Base-by-base conservation (phyloP, 1,140 invertebrate genomes). In the Melipona quadrifasciata region DNA sequence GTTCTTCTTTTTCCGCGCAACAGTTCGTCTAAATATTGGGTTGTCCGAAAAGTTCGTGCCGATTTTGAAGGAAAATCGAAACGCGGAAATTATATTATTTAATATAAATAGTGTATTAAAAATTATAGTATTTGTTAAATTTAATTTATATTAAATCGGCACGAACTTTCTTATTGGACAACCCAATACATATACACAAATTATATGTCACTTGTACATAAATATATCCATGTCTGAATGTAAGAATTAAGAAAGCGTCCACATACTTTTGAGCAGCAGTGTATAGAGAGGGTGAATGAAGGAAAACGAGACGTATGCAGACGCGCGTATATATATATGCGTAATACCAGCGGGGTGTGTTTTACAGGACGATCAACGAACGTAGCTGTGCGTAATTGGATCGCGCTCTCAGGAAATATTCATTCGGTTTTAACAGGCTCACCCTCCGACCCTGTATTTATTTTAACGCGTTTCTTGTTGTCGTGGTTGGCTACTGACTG, bases 351-450 rank as follows among this genome's bases (percentile, higher is more conserved):
- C 34, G 64, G 82, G 78, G 68, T 88, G 86, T 78, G 82, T 78
- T 87, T 85, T 85, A 68, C 67, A 61, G 72, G 47, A 75, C 51
- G 61, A 80, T 87, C 79, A 58, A 65, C 57, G 47, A 47, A 72
- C 77, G 78, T 87, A 31, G 64, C 67, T 67, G 53, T n/a, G 64
- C 83, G 78, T 88, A 88, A 88, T 88, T 88, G 86, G 87, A 88
- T 88, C 82, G 82, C 86, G 82, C 68, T 82, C 80, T 53, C n/a
- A 31, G 76, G 82, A 87, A 88, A 88, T 85, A 78, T 85, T 85
- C 77, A 74, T 75, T 88, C 72, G 86, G 65, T 73, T 76, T 84
- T 53, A 34, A 78, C 90, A 85, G 11, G 27, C 14, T 34, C 68
- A 17, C 55, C 39, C 19, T 51, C 12, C 21, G 24, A 39, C 55